Conservation (phyloP, 2,888 invertebrate species). For the Callyntrura guangdongensis region DNA sequence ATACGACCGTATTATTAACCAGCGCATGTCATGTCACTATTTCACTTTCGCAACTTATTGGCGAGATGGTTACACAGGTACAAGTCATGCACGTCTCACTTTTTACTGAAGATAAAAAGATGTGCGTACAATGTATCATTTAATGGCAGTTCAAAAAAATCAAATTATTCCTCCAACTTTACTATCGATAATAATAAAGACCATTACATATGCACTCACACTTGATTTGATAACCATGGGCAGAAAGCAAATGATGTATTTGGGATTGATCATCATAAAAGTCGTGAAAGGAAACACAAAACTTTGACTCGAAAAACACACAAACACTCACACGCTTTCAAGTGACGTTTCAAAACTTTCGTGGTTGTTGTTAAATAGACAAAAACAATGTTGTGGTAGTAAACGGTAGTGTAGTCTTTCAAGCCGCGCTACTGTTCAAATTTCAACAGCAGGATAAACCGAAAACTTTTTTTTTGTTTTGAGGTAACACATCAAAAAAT, state of each 20-base stretch:
- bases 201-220: not conserved
- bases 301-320: not conserved
- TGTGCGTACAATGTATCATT: no score
- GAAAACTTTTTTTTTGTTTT: not conserved
- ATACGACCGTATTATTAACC: not conserved
- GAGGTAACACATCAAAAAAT: not conserved
- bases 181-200: not conserved
- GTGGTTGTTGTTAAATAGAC: not conserved
- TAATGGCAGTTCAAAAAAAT: not conserved
- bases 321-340: not conserved
- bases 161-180: not conserved
- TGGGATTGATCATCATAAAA: no score
- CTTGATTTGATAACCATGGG: conserved; percentile 2
- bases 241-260: not conserved
- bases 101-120: not conserved
- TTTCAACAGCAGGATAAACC: not conserved
- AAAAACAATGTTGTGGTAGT: not conserved
- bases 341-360: not conserved
- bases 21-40: conserved; percentile 48
- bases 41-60: conserved; percentile 65
- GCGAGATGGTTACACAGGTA: not conserved
- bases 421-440: no score
- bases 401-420: no score
- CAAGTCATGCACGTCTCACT: conserved; percentile 11
- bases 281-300: conserved; percentile 3